Base-by-base conservation (phyloP, 2,113 vertebrate species). In the Epinephelus fuscoguttatus region DNA sequence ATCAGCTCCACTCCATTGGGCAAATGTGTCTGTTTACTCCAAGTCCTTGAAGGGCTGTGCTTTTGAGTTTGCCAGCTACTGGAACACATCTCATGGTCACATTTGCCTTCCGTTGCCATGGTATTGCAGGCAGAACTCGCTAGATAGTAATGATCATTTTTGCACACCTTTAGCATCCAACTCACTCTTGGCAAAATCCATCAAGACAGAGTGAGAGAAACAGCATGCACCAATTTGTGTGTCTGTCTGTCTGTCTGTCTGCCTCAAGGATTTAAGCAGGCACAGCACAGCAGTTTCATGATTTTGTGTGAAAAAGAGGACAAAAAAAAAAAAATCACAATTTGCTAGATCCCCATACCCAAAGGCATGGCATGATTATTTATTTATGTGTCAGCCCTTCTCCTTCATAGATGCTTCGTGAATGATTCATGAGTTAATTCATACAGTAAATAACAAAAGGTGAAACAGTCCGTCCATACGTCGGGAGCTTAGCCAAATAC, bases 101-200 rank as follows among this genome's bases (percentile, higher is more conserved):
- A 86, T 92, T 92, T 86, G 75, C 81, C 68, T 83, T 66, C 72
- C 30, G 91, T 94, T 94, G 91, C 92, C 92, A 94, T 94, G 93
- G 91, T 57, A 70, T 71, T 89, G 75, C 79, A 64, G 76, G 79
- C 86, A 91, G 84, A 80, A 75, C 70, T 88, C 61, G 62, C 59
- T 67, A 50, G 82, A 85, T 82, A 80, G 80, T 75, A 63, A 86
- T 84, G 88, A 89, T 92, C 69, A 77, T 82, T 83, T 89, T 82
- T 72, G 74, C 75, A 85, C 81, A 91, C 88, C 84, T 92, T 89
- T 75, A 82, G 76, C 75, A 82, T 90, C 64, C 81, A 89, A 40
- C 83, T 85, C 81, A 68, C 60, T 81, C 75, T 64, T 81, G 76
- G 74, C 70, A 61, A 74, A 86, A 76, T 53, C 56, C 27, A 50